Conservation (phyloP, 64 coral and sea anemone genomes). For the Porites australiensis region DNA sequence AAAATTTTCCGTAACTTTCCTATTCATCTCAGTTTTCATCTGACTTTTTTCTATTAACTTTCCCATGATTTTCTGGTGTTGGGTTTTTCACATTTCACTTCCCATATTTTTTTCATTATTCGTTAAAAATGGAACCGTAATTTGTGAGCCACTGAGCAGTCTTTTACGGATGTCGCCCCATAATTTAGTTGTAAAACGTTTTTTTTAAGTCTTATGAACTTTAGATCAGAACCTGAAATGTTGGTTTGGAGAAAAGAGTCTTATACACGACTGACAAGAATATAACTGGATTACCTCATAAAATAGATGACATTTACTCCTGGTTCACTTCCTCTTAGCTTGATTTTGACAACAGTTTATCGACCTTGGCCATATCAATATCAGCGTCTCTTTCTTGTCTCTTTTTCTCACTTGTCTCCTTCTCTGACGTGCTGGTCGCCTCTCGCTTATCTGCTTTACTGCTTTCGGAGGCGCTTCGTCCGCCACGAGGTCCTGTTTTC, state of each 20-base stretch:
- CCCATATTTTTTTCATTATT: too few relatives aligned
- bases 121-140: too few relatives aligned
- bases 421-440: not conserved
- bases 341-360: conserved; percentile 19
- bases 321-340: not conserved
- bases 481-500: conserved; percentile 37
- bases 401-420: not conserved
- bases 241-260: not conserved
- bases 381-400: conserved; percentile 29
- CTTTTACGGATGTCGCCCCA: too few relatives aligned
- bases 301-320: not conserved
- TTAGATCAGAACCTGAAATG: not conserved
- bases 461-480: conserved; percentile 6
- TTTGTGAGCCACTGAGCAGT: too few relatives aligned
- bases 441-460: conserved; percentile 6
- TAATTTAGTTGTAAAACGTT: too few relatives aligned
- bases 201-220: too few relatives aligned
- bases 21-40: too few relatives aligned
- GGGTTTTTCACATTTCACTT: too few relatives aligned
- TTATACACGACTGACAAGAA: too few relatives aligned
- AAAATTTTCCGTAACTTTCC: too few relatives aligned
- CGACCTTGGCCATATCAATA: conserved; percentile 21
- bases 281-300: not conserved
- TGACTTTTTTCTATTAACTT: too few relatives aligned
- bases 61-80: too few relatives aligned